A percentile compares a stretch with the other conserved stretches of the same genome.
These are phyloP conservation scores for Agapornis roseicollis DNA, from an alignment of 2,113 vertebrate species.

Conservation along the genomic window DNA sequence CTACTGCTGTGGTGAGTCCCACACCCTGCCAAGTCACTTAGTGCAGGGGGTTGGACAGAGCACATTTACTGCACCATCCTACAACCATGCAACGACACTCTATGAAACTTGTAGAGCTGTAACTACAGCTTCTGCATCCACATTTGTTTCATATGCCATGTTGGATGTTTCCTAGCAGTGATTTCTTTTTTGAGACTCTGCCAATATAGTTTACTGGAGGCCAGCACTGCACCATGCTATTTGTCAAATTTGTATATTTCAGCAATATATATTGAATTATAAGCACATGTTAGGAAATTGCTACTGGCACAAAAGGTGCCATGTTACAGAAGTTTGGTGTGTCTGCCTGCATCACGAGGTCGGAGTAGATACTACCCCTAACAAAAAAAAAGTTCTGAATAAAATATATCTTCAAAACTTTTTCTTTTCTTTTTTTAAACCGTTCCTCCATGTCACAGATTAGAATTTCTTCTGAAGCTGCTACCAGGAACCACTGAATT, in stretches of 20 bases:
- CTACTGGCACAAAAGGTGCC: not conserved
- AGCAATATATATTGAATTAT: not conserved
- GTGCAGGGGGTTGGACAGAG: not conserved
- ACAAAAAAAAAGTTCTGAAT: not conserved
- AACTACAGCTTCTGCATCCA: not conserved
- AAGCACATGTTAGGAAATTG: not conserved
- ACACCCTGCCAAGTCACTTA: not conserved
- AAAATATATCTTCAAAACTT: not conserved
- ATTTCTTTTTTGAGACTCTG: not conserved
- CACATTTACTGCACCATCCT: not conserved
- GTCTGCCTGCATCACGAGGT: not conserved
- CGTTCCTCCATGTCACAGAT: not conserved
- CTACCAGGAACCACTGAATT: not conserved
- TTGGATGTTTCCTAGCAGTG: not conserved
- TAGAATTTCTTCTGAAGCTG: not conserved
- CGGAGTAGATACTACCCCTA: not conserved
- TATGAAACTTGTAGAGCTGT: not conserved
- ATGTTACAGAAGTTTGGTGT: fast-evolving
- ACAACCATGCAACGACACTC: not conserved
- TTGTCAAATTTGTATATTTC: not conserved
- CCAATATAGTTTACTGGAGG: not conserved
- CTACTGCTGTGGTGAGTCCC: not conserved
- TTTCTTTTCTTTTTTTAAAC: not conserved
- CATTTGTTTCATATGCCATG: not conserved
- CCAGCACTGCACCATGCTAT: not conserved